Evolutionary conservation across 1,140 invertebrate genomes (phyloP), one percentile per base, ranked within the genome.

Genomic region (Musca domestica): DNA sequence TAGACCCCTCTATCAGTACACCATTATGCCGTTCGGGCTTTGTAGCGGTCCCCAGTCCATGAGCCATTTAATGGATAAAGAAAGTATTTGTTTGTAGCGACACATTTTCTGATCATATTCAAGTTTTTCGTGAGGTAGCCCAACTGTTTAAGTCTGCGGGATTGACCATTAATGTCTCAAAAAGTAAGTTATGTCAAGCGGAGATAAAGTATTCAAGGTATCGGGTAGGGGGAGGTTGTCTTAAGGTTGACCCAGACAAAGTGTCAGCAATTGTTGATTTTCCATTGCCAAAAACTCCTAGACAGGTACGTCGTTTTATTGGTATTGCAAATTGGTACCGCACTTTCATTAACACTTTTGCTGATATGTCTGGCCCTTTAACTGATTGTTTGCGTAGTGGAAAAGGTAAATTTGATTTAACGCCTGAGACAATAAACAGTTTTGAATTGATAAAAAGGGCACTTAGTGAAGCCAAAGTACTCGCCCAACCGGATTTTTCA

Each of bases 291-390:
- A 56, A 46, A 47, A 63, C 70, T 46, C 65, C 76, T 5, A 82
- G 77, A 58, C 77, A 84, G 51, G 19, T 85, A 0, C 66, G 81
- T 20, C 63, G 76, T 1, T 85, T 86, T 69, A 66, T 85, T 0
- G 84, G 84, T 3, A 81, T 84, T 66, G 72, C 77, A 0, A 73
- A 74, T 0, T 83, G 78, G 80, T 82, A 82, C 52, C 67, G 80
- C 0, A 20, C 73, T 0, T 83, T 83, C 66, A 71, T 82, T 1
- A 49, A 64, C 0, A 71, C 81, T 41, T 84, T 80, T 65, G 72
- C 81, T 0, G 65, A 46, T 3, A 58, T 77, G 0, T 64, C 74
- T 10, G 41, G 15, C 20, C 56, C 64, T 22, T 19, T 71, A 64
- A 66, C 9, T 78, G 82, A 3, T 52, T 83, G 2, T 74, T 73